Evolutionary conservation across 1,140 invertebrate genomes (phyloP).

Genomic region (Tribolium madens): DNA sequence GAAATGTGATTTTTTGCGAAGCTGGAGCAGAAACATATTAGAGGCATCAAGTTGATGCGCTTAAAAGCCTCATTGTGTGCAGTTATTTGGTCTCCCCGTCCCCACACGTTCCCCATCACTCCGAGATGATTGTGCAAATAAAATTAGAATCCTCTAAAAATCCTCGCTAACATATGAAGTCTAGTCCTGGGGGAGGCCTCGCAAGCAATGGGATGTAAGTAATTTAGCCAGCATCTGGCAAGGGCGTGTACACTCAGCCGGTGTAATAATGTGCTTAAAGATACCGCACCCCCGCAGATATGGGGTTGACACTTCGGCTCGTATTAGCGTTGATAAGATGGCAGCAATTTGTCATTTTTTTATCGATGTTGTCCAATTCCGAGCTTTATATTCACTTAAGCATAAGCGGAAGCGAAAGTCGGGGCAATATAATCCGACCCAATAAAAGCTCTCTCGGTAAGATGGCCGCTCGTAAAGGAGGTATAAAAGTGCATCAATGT

Average conservation of each 20-base stretch:
- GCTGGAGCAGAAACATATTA: not conserved
- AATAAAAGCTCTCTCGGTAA: conserved; percentile 58
- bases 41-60: not conserved
- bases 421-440: conserved; percentile 46
- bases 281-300: conserved; percentile 53
- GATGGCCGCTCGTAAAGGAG: conserved; percentile 62
- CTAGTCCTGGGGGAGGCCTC: conserved; percentile 14
- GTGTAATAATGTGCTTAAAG: conserved; percentile 58
- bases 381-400: conserved; percentile 50
- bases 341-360: conserved; percentile 27
- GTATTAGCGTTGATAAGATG: conserved; percentile 50
- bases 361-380: conserved; percentile 26
- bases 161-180: conserved; percentile 45
- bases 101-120: conserved; percentile 1
- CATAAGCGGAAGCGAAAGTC: conserved; percentile 33
- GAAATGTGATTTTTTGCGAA: not conserved
- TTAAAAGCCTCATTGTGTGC: conserved; percentile 7
- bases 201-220: conserved; percentile 56
- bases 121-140: conserved; percentile 43
- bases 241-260: conserved; percentile 51
- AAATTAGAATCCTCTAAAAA: conserved; percentile 47
- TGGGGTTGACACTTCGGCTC: conserved; percentile 51
- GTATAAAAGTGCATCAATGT: conserved; percentile 61
- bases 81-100: not conserved
- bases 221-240: conserved; percentile 55